phyloP scores from a whole-genome alignment of 2,888 invertebrate species.

The Drosophila neoperkinsi region DNA sequence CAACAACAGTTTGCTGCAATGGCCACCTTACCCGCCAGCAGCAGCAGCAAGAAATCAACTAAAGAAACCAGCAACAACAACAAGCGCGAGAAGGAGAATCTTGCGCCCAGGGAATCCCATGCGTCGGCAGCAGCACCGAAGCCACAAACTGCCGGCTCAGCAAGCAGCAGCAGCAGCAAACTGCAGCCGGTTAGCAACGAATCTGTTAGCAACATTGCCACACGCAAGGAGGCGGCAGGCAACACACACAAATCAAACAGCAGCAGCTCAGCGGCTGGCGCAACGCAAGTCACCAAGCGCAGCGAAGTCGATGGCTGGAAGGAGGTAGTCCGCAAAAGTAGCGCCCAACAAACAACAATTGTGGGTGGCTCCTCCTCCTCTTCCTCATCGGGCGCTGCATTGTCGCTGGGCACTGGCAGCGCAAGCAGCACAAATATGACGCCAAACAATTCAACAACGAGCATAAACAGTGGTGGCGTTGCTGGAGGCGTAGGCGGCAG shows the following conservation, averaged over 20 bases:
- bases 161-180: slow-evolving; percentile 29
- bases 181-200: slow-evolving; percentile 56
- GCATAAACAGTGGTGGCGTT: slow-evolving; percentile 32
- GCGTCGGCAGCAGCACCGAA: slow-evolving; percentile 18
- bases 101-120: slow-evolving; percentile 80
- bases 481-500: slow-evolving; percentile 42
- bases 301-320: slow-evolving; percentile 97
- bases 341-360: slow-evolving; percentile 85
- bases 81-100: slow-evolving; percentile 84
- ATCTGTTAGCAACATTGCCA: slow-evolving; percentile 54
- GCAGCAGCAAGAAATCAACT: slow-evolving; percentile 52
- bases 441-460: slow-evolving; percentile 49
- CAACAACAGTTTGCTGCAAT: slow-evolving; percentile 17
- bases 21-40: slow-evolving; percentile 16
- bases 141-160: slow-evolving; percentile 27
- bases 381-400: slow-evolving; percentile 22
- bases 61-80: slow-evolving; percentile 74
- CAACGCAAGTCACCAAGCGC: slow-evolving; percentile 85
- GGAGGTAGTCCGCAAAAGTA: slow-evolving; percentile 95
- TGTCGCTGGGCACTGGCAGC: slow-evolving; percentile 7
- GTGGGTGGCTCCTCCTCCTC: slow-evolving; percentile 8
- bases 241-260: slow-evolving; percentile 5
- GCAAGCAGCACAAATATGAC: slow-evolving; percentile 36
- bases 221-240: slow-evolving; percentile 85
- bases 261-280: slow-evolving; percentile 6